phyloP scores from a whole-genome alignment of 2,797 vertebrate genomes.

The Melopsittacus undulatus region DNA sequence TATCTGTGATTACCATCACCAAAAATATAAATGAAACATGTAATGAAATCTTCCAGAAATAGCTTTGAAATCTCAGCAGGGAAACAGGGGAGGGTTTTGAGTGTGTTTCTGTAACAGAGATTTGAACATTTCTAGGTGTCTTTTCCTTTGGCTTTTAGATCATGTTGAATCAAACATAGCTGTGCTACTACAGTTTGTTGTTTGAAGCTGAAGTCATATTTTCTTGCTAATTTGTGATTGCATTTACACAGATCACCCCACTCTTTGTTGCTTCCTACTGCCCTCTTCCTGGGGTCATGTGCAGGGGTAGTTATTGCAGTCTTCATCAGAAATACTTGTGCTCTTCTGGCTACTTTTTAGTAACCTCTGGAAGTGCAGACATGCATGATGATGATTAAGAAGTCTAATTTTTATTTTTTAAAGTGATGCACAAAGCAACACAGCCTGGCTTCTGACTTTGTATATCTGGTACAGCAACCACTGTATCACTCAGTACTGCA shows the following conservation, averaged over 20 bases:
- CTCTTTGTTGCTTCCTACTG: not conserved
- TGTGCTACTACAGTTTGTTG: not conserved
- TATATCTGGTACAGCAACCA: not conserved
- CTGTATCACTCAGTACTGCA: not conserved
- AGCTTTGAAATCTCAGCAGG: not conserved
- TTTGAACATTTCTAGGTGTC: not conserved
- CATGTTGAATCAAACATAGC: not conserved
- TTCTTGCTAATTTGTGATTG: not conserved
- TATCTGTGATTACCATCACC: not conserved
- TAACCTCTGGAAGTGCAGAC: not conserved
- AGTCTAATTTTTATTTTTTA: not conserved
- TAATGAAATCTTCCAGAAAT: not conserved
- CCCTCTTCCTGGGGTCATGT: rapidly evolving
- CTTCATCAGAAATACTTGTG: not conserved
- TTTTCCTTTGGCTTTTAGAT: not conserved
- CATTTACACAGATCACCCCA: not conserved
- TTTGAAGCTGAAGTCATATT: not conserved
- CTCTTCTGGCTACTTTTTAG: not conserved
- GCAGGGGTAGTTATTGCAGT: not conserved
- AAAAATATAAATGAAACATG: not conserved
- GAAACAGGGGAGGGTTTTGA: not conserved
- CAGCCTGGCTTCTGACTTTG: not conserved
- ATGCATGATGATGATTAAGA: not conserved
- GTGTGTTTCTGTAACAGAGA: not conserved
- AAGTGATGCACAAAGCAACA: not conserved